Evolutionary conservation across 2,797 vertebrate genomes (phyloP).

Genomic region (Oreortyx pictus): DNA sequence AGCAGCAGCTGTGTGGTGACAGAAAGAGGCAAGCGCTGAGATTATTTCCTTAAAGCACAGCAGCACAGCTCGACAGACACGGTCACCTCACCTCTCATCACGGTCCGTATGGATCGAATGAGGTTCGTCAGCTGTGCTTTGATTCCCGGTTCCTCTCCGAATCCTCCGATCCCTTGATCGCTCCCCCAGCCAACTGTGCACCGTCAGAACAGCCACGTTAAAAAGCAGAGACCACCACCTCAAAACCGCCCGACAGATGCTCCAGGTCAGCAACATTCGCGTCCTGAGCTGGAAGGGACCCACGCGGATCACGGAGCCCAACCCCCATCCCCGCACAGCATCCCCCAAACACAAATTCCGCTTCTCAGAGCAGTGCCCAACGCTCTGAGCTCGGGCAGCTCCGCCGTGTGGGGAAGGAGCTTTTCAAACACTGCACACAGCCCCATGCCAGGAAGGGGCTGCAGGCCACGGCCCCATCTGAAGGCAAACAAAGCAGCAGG

Average conservation of each 20-base stretch:
- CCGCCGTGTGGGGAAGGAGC: too few relatives aligned
- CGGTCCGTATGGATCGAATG: constrained; percentile 91
- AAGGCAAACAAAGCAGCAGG: neutral
- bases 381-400: too few relatives aligned
- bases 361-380: too few relatives aligned
- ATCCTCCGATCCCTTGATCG: constrained; percentile 93
- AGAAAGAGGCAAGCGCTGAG: neutral
- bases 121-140: constrained; percentile 93
- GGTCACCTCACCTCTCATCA: constrained; percentile 91
- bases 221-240: neutral
- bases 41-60: neutral
- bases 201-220: constrained; percentile 37
- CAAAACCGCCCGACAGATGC: neutral
- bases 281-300: too few relatives aligned
- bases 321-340: too few relatives aligned
- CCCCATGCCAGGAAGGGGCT: too few relatives aligned
- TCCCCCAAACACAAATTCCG: too few relatives aligned
- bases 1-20: neutral
- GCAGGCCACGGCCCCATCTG: neutral
- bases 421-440: too few relatives aligned
- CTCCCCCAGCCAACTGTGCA: constrained; percentile 91
- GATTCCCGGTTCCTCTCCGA: constrained; percentile 94
- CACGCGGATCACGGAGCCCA: too few relatives aligned
- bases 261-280: neutral
- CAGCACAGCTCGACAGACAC: neutral